Conservation (phyloP, 2,888 invertebrate species). For the Gasteruption jaculator region DNA sequence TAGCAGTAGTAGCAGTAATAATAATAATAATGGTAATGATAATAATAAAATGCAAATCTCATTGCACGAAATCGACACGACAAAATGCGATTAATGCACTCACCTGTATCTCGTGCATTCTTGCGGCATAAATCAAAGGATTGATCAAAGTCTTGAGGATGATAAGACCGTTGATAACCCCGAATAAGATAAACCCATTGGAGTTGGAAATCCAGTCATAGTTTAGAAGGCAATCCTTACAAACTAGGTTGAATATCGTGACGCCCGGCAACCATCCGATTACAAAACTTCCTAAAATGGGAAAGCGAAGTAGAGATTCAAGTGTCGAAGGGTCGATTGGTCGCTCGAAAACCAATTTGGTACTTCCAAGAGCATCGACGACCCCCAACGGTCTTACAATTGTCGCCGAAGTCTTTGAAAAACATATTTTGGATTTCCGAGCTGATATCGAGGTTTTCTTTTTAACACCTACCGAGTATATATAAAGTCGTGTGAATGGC, state of each 20-base stretch:
- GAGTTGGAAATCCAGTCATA: slow-evolving; percentile 24
- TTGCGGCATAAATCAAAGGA: slow-evolving; percentile 63
- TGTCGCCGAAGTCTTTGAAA: too few relatives aligned
- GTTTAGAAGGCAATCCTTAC: slow-evolving; percentile 50
- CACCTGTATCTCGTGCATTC: slow-evolving; percentile 60
- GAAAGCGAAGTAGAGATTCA: neutral
- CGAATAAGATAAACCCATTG: slow-evolving; percentile 34
- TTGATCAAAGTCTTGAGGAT: slow-evolving; percentile 62
- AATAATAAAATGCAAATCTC: neutral
- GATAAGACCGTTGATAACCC: slow-evolving; percentile 55
- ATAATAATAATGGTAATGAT: too few relatives aligned
- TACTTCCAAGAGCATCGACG: too few relatives aligned
- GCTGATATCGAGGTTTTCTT: too few relatives aligned
- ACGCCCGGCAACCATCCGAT: slow-evolving; percentile 63
- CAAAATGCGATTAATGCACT: slow-evolving; percentile 2
- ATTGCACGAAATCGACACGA: too few relatives aligned
- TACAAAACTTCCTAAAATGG: slow-evolving; percentile 48
- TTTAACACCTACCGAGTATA: slow-evolving; percentile 56
- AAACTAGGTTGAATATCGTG: slow-evolving; percentile 57
- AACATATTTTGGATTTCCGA: too few relatives aligned
- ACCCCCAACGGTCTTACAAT: too few relatives aligned
- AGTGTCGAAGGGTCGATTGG: too few relatives aligned
- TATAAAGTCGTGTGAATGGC: slow-evolving; percentile 62
- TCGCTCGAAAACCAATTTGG: too few relatives aligned
- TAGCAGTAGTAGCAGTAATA: too few relatives aligned